Conservation (phyloP, 2,113 vertebrate genomes). For the Lagopus leucura region DNA sequence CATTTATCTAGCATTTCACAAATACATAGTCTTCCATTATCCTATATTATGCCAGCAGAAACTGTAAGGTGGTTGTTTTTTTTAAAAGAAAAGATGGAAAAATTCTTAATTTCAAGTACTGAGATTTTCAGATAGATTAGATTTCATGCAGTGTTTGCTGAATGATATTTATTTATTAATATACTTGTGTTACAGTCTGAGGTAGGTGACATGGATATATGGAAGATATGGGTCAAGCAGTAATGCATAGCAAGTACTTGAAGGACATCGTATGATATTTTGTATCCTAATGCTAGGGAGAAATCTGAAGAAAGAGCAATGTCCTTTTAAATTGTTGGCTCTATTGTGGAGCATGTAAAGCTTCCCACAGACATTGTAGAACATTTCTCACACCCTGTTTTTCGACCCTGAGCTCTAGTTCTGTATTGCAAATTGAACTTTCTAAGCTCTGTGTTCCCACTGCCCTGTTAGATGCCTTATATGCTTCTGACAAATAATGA, state of each 20-base stretch:
- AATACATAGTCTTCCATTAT: neutral
- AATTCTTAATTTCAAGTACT: neutral
- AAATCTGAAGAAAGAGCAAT: neutral
- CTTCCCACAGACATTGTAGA: neutral
- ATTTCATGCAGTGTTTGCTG: accelerated
- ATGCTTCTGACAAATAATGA: neutral
- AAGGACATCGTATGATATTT: neutral
- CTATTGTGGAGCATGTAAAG: neutral
- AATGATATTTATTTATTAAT: neutral
- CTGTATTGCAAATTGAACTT: neutral
- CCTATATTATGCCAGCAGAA: neutral
- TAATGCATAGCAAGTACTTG: neutral
- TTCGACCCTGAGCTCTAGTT: neutral
- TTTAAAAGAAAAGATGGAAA: neutral
- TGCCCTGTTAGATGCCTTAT: neutral
- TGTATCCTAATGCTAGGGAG: neutral
- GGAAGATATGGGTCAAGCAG: accelerated
- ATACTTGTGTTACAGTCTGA: neutral
- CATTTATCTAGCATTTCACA: neutral
- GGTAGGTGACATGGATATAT: neutral
- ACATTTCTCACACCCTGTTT: neutral
- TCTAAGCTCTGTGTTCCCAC: neutral
- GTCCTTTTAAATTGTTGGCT: neutral
- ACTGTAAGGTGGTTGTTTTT: neutral
- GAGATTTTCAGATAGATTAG: neutral